phyloP scores from a whole-genome alignment of 2,888 invertebrate species.

The Luperina testacea region DNA sequence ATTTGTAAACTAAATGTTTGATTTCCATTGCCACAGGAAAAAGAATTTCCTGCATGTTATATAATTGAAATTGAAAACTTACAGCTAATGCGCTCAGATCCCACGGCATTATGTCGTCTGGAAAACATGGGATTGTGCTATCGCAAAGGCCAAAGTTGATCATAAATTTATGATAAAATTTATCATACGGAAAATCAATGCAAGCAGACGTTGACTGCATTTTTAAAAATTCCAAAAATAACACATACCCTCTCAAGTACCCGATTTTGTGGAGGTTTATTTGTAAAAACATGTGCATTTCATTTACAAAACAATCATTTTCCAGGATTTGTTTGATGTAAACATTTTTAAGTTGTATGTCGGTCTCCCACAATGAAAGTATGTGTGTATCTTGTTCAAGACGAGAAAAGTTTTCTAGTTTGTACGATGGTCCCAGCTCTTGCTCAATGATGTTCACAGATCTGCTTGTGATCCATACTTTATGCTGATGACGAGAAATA shows the following conservation, averaged over 20 bases:
- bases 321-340: constrained; percentile 8
- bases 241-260: not conserved
- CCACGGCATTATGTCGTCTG: not conserved
- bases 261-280: not conserved
- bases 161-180: constrained; percentile 10
- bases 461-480: constrained; percentile 59
- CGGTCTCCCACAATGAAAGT: constrained; percentile 34
- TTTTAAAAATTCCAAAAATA: constrained; percentile 34
- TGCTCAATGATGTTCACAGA: constrained; percentile 43
- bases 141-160: not conserved
- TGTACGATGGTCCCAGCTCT: constrained; percentile 39
- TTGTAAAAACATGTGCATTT: not conserved
- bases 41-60: too few species aligned
- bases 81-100: not conserved
- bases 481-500: constrained; percentile 19
- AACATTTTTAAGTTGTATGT: constrained; percentile 36
- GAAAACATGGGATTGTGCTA: not conserved
- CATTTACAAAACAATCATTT: not conserved
- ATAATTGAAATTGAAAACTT: not conserved
- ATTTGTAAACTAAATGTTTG: too few species aligned
- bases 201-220: not conserved
- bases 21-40: too few species aligned
- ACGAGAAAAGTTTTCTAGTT: constrained; percentile 40
- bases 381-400: constrained; percentile 39
- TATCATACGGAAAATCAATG: constrained; percentile 17